Conservation (phyloP, 2,797 vertebrate species). For the Coluber constrictor region DNA sequence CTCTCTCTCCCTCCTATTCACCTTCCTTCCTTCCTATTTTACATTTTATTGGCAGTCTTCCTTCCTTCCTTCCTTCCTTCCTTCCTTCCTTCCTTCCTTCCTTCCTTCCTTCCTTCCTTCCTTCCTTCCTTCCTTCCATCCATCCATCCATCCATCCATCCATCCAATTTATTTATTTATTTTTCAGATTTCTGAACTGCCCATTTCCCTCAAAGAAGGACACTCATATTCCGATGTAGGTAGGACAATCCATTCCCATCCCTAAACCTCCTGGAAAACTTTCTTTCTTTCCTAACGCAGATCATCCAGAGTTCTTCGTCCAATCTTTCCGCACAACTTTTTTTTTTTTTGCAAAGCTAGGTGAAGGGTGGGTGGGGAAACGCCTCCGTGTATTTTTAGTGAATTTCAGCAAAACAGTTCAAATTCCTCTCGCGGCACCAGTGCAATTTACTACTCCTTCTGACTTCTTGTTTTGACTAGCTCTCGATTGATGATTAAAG, state of each 20-base stretch:
- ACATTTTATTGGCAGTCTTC: too few relatives aligned
- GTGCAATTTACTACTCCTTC: slow-evolving; percentile 80
- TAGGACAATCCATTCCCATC: neutral
- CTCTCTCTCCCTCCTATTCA: too few relatives aligned
- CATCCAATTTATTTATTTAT: neutral
- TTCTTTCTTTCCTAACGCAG: slow-evolving; percentile 41
- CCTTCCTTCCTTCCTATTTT: too few relatives aligned
- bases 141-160: too few relatives aligned
- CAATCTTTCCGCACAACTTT: slow-evolving; percentile 59
- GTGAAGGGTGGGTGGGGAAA: slow-evolving; percentile 40
- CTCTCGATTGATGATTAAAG: slow-evolving; percentile 76
- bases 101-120: too few relatives aligned
- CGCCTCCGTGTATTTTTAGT: slow-evolving; percentile 75
- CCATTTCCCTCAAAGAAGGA: neutral
- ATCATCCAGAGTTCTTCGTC: slow-evolving; percentile 41
- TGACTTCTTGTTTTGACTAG: slow-evolving; percentile 82
- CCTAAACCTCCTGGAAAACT: slow-evolving; percentile 34
- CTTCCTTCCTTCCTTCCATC: too few relatives aligned
- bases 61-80: too few relatives aligned
- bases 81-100: too few relatives aligned
- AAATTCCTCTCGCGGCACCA: slow-evolving; percentile 76
- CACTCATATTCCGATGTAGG: slow-evolving; percentile 2
- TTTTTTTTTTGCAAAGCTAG: neutral
- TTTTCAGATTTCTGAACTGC: neutral
- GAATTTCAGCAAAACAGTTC: slow-evolving; percentile 80